Conservation (phyloP, 2,888 invertebrate species). For the Acrobasis consociella region DNA sequence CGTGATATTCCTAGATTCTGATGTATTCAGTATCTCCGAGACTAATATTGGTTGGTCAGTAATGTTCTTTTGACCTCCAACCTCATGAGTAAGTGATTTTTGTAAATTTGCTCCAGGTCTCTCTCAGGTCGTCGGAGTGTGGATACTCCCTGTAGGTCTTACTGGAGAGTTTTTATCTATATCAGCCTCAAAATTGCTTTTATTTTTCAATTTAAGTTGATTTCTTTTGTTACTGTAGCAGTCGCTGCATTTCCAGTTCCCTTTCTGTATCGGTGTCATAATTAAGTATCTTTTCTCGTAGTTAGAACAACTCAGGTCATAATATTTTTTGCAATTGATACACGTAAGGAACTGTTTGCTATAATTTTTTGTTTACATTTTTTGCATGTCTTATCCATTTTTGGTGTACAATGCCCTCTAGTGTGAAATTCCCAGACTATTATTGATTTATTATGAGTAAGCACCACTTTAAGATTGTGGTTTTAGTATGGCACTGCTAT, state of each 20-base stretch:
- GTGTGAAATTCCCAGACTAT: neutral
- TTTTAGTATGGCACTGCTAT: neutral
- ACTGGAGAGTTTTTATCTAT: no score
- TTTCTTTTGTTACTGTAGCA: neutral
- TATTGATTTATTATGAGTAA: neutral
- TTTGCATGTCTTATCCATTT: neutral
- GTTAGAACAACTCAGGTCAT: slow-evolving; percentile 8
- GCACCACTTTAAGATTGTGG: no score
- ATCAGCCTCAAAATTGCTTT: neutral
- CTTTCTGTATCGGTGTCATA: slow-evolving; percentile 6
- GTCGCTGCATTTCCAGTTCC: slow-evolving; percentile 5
- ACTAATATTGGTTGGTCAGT: neutral
- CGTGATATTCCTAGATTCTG: neutral
- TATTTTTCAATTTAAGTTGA: neutral
- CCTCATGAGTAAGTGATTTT: neutral
- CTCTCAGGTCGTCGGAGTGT: neutral
- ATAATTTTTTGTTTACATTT: slow-evolving; percentile 8
- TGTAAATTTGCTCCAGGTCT: neutral
- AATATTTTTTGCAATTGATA: slow-evolving; percentile 5
- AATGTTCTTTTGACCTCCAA: neutral
- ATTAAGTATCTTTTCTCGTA: slow-evolving; percentile 8
- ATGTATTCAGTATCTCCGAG: neutral
- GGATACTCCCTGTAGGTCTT: no score
- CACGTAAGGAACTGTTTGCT: slow-evolving; percentile 5
- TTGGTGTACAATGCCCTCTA: neutral